A percentile compares a stretch with the other conserved stretches of the same genome.
Conservation (phyloP, 2,888 invertebrate species). For the Drosophila mercatorum region DNA sequence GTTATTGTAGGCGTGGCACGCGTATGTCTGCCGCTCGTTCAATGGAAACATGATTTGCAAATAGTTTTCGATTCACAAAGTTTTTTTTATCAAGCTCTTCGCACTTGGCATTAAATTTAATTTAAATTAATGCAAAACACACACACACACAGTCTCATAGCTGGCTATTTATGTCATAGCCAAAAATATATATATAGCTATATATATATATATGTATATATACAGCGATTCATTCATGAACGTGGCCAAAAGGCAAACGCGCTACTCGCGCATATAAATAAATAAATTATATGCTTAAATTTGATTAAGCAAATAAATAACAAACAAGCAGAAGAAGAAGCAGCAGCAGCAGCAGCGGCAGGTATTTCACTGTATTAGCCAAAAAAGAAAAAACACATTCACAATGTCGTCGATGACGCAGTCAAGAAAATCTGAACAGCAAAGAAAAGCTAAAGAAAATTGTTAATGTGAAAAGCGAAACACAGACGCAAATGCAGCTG, state of each 20-base stretch:
- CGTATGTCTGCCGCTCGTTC: slow-evolving; percentile 13
- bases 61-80: slow-evolving; percentile 7
- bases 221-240: slow-evolving; percentile 66
- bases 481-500: slow-evolving; percentile 47
- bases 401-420: slow-evolving; percentile 75
- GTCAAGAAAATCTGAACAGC: slow-evolving; percentile 44
- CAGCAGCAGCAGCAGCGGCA: slow-evolving; percentile 10
- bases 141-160: background rate
- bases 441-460: background rate
- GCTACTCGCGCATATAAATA: slow-evolving; percentile 47
- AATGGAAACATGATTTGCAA: slow-evolving; percentile 45
- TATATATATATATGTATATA: slow-evolving; percentile 18
- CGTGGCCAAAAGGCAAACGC: slow-evolving; percentile 25
- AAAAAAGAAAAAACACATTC: slow-evolving; percentile 35
- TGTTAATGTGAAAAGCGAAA: slow-evolving; percentile 13
- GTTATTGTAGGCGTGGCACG: background rate
- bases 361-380: slow-evolving; percentile 53
- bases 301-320: slow-evolving; percentile 75
- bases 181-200: slow-evolving; percentile 55
- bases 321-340: slow-evolving; percentile 19
- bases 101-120: slow-evolving; percentile 45
- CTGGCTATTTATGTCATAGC: slow-evolving; percentile 72
- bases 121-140: slow-evolving; percentile 22
- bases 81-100: slow-evolving; percentile 24
- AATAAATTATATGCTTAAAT: slow-evolving; percentile 75